Percentiles rank a stretch among this genome's conserved stretches.
Conservation (phyloP, 2,888 invertebrate species). For the Julus scanicus region DNA sequence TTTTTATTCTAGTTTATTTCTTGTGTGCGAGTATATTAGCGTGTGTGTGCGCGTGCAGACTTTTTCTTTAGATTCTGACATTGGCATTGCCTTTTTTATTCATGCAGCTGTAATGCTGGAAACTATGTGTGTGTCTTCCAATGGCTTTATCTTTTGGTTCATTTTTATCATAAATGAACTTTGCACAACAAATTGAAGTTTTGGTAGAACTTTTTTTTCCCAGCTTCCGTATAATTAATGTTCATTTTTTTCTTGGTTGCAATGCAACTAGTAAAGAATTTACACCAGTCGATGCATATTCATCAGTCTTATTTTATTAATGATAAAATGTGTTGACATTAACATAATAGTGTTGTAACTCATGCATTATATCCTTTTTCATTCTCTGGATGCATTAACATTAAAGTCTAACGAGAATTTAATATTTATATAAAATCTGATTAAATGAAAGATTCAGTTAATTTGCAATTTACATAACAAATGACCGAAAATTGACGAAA, state of each 20-base stretch:
- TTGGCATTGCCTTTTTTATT: neutral
- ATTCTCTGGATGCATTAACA: neutral
- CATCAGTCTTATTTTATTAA: neutral
- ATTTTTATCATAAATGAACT: neutral
- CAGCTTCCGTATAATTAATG: neutral
- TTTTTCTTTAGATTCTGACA: neutral
- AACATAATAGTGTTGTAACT: neutral
- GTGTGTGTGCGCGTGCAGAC: slow-evolving; percentile 12
- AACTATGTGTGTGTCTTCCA: neutral
- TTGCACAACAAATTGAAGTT: neutral
- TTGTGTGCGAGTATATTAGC: neutral
- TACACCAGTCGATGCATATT: neutral
- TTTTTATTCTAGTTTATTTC: neutral
- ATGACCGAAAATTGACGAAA: too few relatives aligned
- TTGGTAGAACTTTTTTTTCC: neutral
- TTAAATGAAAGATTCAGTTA: too few relatives aligned
- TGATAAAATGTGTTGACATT: neutral
- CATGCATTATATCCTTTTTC: neutral
- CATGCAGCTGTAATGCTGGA: neutral
- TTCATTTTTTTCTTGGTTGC: neutral
- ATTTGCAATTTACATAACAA: too few relatives aligned
- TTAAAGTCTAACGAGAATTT: too few relatives aligned
- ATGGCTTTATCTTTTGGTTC: neutral
- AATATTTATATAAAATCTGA: too few relatives aligned
- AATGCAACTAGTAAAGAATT: neutral